Percentiles rank a stretch among this genome's conserved stretches.
Evolutionary conservation across 2,113 vertebrate genomes (phyloP).

Genomic region (Paracanthobrama guichenoti): DNA sequence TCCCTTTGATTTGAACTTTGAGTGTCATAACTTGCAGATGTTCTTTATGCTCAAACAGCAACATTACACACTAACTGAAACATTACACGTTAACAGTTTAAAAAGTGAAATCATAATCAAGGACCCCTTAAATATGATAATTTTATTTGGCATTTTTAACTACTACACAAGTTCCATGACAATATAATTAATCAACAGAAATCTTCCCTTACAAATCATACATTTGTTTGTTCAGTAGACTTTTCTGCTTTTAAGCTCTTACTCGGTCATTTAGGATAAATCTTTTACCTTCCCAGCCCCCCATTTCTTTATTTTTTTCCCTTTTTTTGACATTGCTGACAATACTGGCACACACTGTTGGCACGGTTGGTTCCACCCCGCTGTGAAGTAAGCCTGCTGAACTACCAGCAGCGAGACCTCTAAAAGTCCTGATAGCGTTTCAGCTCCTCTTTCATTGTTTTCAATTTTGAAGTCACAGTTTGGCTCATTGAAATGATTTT

Average conservation of each 20-base stretch:
- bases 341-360: conserved; percentile 34
- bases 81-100: no score
- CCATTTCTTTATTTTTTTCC: background rate
- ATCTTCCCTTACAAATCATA: background rate
- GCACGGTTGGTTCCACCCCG: conserved; percentile 33
- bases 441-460: background rate
- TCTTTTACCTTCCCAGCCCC: background rate
- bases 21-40: no score
- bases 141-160: background rate
- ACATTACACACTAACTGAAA: no score
- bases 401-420: conserved; percentile 41
- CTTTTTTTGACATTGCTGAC: conserved; percentile 40
- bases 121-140: no score
- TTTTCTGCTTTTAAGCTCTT: background rate
- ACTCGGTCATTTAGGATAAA: background rate
- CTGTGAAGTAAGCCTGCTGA: conserved; percentile 25
- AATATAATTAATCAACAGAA: background rate
- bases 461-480: background rate
- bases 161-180: background rate
- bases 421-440: background rate
- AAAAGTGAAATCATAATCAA: no score
- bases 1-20: no score
- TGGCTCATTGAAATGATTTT: background rate
- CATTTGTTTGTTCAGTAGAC: background rate
- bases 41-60: no score